Evolutionary conservation across 2,113 vertebrate genomes (phyloP).

Genomic region (Peromyscus leucopus): DNA sequence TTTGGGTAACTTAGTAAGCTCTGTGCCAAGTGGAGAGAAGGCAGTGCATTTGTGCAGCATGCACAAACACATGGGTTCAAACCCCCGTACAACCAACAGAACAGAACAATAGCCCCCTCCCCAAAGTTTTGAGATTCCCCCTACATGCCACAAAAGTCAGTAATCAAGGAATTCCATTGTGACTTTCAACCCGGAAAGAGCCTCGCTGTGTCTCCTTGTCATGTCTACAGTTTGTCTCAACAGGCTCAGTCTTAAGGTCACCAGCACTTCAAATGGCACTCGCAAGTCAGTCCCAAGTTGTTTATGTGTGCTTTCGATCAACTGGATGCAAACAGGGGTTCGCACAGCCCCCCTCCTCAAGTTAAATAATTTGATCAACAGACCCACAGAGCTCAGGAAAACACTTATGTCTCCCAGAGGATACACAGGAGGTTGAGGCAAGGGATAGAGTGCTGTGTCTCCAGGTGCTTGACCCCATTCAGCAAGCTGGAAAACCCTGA

Average conservation of each 20-base stretch:
- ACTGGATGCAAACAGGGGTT: not conserved
- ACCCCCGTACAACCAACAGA: not conserved
- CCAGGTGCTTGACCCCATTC: too few species aligned
- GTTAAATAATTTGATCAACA: not conserved
- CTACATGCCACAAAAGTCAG: not conserved
- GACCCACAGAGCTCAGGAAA: not conserved
- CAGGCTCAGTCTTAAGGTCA: not conserved
- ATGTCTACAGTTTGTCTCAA: too few species aligned
- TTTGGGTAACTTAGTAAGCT: not conserved
- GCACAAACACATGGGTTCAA: not conserved
- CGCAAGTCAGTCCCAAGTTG: too few species aligned
- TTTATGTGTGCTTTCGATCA: not conserved
- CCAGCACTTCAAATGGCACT: not conserved
- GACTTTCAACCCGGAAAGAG: not conserved
- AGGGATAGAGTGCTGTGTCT: not conserved
- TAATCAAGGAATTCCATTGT: not conserved
- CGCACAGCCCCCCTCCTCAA: too few species aligned
- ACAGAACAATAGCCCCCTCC: not conserved
- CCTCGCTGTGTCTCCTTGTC: too few species aligned
- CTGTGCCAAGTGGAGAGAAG: not conserved
- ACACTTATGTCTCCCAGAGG: not conserved
- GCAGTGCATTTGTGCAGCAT: not conserved
- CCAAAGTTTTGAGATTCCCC: not conserved
- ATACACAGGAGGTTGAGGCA: too few species aligned
- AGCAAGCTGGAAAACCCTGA: not conserved